Evolutionary conservation across 2,888 invertebrate species (phyloP), one percentile per base, ranked within the genome.

Genomic region (Drosophila greeni): DNA sequence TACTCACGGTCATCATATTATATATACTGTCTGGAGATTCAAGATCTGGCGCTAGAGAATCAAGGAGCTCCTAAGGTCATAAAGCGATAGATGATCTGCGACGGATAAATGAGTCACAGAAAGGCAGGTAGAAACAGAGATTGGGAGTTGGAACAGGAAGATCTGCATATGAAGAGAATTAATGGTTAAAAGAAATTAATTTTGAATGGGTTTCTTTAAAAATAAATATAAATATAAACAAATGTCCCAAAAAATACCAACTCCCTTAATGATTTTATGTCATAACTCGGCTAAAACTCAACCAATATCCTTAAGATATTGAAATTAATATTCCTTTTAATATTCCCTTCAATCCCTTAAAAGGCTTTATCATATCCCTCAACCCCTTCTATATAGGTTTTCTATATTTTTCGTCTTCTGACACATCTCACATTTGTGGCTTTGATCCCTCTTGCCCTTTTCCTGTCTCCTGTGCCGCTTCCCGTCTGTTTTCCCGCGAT

Each of bases 401-500:
- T 6, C 11, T 20, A 18, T 29, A 5, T 7, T n/a, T 33, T 9
- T 14, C 23, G 14, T 42, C 11, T 42, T 49, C 8, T 36, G 42
- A 42, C 29, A 49, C 4, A 42, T 61, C 14, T 34, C 36, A 49
- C 34, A 14, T 40, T 60, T 36, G 49, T 36, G 40, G 49, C n/a
- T 29, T 20, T 34, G 26, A 52, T 18, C 34, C 29, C 34, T n/a
- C 39, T 51, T 5, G 14, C 14, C 33, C 34, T 34, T 14, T 16
- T 18, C 8, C n/a, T 36, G 45, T 7, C n/a, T 6, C 16, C 37
- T 2, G 8, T 24, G 2, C 23, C 6, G 16, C 42, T 37, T 20
- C 11, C 24, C 24, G 26, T 64, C 65, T 64, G 64, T 37, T 43
- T 65, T 12, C 40, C 61, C 51, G 18, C 29, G 61, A 61, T 61